phyloP scores from a whole-genome alignment of 1,140 invertebrate genomes.

The Brachionus sp. region DNA sequence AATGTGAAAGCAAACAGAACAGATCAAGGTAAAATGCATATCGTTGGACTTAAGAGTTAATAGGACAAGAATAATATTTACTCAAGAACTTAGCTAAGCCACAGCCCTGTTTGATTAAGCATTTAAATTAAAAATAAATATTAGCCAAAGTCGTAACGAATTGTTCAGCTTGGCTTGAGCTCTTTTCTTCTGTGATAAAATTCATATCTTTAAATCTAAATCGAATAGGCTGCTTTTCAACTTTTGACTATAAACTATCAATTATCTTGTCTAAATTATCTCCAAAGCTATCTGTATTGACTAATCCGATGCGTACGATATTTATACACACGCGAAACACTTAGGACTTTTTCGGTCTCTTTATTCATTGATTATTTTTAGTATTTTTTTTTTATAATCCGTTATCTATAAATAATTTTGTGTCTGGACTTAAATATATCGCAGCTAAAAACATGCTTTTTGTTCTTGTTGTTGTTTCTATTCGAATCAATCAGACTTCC shows the following conservation, averaged over 20 bases:
- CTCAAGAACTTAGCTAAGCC: background rate
- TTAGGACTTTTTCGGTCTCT: background rate
- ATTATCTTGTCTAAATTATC: constrained; percentile 44
- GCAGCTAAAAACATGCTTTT: constrained; percentile 19
- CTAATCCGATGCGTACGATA: background rate
- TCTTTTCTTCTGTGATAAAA: background rate
- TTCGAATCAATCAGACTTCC: constrained; percentile 32
- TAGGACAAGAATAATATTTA: constrained; percentile 20
- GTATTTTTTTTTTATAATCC: background rate
- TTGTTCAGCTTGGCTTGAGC: constrained; percentile 17
- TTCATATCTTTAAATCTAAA: background rate
- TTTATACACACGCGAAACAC: constrained; percentile 34
- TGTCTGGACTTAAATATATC: constrained; percentile 26
- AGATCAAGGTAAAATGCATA: constrained; percentile 7
- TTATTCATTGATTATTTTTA: background rate
- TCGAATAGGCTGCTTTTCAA: background rate
- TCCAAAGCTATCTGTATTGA: constrained; percentile 33
- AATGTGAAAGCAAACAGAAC: constrained; percentile 13
- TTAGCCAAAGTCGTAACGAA: background rate
- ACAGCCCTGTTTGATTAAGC: constrained; percentile 23
- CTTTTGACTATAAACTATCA: background rate
- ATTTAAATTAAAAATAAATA: constrained; percentile 38
- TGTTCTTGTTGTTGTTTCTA: background rate
- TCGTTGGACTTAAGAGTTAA: background rate
- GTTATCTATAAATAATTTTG: constrained; percentile 6